Base-by-base conservation (phyloP, 2,888 invertebrate species). In the Calameuta filiformis region DNA sequence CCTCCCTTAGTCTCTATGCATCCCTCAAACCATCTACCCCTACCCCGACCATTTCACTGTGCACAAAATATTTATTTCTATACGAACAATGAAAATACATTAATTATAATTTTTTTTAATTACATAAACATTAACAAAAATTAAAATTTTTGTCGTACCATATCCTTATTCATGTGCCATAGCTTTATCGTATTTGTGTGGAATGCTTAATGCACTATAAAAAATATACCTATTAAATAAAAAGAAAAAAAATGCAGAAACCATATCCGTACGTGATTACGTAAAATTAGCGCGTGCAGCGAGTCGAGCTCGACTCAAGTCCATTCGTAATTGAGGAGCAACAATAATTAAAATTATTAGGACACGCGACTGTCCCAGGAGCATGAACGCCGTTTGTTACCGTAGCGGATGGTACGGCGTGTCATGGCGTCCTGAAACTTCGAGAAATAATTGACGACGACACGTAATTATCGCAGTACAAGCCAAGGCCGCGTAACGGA, bases 391-490 rank as follows among this genome's bases (percentile, higher is more conserved):
- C 56, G 56, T 56, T 23, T 23, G 23, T 23, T 56, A 9, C 23
- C 56, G 23, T 56, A 23, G 15, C 56, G 23, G 56, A 56, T 23
- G 56, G 56, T 56, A 56, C 23, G 56, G 23, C 71, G 71, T 23
- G 31, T 71, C 71, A 34, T 71, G 71, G 12, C 31, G 31, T 12
- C 33, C 33, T 35, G 78, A 15, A 76, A 76, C 68, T 76, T 74
- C 74, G 75, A 75, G 74, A 82, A 82, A 83, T 83, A 83, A 83
- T 83, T 82, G 80, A 80, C 80, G 73, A 78, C 77, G 80, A 77
- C 77, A 77, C 79, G 77, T 80, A 82, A 82, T 83, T 80, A 81
- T 79, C 77, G 76, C 77, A 33, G 75, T 73, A 31, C 68, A 33
- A 34, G 74, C 35, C n/a, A 34, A 23, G 37, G 69, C 68, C 78